Evolutionary conservation across 2,113 vertebrate species (phyloP), one percentile per base, ranked within the genome.

Genomic region (Siniperca knerii): DNA sequence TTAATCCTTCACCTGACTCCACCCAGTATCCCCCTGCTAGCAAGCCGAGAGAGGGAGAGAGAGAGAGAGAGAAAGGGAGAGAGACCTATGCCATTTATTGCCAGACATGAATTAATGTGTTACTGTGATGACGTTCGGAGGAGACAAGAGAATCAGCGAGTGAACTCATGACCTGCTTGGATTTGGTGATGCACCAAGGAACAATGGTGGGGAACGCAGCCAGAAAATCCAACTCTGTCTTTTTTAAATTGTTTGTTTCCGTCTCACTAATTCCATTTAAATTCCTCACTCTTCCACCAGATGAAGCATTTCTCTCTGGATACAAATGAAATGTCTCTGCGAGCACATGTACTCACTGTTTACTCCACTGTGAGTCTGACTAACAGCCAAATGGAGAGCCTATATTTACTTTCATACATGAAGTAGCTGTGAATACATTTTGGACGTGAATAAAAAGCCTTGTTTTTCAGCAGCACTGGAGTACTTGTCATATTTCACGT

Each of bases 1-100:
- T 92, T 91, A 91, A 92, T 93, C 93, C 84, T 73, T 88, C 84
- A 91, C 92, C 85, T 91, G 77, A 82, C 58, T 81, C 83, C 73
- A 73, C 62, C 83, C 85, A 78, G 2, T 54, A 54, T 8, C 20
- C 50, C 23, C 7, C n/a, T 15, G 66, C 71, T 40, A 66, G 37
- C n/a, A 54, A 37, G 6, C 21, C 4, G n/a, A 40, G 37, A 44
- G 76, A 6, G 35, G 21, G 76, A 6, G 35, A 21, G 42, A 16
- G 3, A 33, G 13, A 54, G 2, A 62, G 23, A 18, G 65, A 44
- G 5, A 6, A 6, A 48, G 5, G 50, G 44, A 62, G 52, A 52
- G 4, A 68, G 58, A 37, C 66, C 37, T 62, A 58, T 54, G 44
- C 35, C 37, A 55, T 40, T 57, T 58, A 88, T 70, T 85, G 35